phyloP scores from a whole-genome alignment of 2,113 vertebrate species.

The Tupaia chinensis region DNA sequence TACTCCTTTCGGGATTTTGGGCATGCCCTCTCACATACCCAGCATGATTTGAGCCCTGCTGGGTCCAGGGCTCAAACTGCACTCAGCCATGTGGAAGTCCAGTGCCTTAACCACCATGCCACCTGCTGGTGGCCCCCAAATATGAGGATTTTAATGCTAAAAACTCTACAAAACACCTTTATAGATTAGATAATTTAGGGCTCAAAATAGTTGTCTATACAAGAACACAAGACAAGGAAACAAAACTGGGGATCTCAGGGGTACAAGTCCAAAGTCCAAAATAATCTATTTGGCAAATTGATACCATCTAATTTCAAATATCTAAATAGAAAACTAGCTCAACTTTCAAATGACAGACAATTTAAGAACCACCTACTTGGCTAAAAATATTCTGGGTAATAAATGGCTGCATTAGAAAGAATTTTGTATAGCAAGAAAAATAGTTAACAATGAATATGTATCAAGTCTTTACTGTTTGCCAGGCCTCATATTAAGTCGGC shows the following conservation, averaged over 20 bases:
- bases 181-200: background rate
- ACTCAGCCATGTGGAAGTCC: too few species aligned
- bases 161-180: constrained; percentile 16
- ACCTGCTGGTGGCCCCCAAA: background rate
- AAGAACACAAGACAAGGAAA: constrained; percentile 18
- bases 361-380: constrained; percentile 8
- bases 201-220: background rate
- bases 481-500: background rate
- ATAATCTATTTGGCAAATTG: constrained; percentile 35
- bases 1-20: too few species aligned
- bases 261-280: background rate
- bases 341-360: constrained; percentile 33
- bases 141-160: constrained; percentile 49
- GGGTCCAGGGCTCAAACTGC: too few species aligned
- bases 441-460: background rate
- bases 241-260: background rate
- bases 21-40: too few species aligned
- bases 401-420: constrained; percentile 21
- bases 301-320: constrained; percentile 1
- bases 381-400: constrained; percentile 46
- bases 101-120: too few species aligned
- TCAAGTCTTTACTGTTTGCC: background rate
- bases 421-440: constrained; percentile 13
- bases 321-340: constrained; percentile 12
- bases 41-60: too few species aligned